Percentiles rank a stretch among this genome's conserved stretches.
phyloP scores from a whole-genome alignment of 2,888 invertebrate species.

The Nyleta sp. region DNA sequence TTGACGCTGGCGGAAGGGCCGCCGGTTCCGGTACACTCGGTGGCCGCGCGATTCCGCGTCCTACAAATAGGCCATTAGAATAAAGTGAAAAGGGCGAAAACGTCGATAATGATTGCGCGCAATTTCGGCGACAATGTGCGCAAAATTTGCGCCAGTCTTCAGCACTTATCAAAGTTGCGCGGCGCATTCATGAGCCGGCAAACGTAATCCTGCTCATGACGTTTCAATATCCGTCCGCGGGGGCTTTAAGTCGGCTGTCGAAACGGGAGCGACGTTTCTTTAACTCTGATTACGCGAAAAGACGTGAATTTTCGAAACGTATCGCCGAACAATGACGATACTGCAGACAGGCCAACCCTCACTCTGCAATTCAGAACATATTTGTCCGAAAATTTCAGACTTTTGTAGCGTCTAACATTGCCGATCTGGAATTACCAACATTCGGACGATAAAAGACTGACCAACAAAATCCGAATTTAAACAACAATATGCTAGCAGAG shows the following conservation, averaged over 20 bases:
- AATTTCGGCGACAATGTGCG: conserved; percentile 16
- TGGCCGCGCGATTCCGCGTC: conserved; percentile 1
- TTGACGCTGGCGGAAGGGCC: conserved; percentile 25
- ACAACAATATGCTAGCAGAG: too few species aligned
- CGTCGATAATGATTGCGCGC: conserved; percentile 32
- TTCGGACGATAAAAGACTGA: too few species aligned
- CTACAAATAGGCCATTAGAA: conserved; percentile 41
- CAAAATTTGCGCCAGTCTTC: conserved; percentile 27
- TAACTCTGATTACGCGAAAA: conserved; percentile 44
- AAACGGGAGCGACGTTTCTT: conserved; percentile 53
- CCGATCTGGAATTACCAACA: too few species aligned
- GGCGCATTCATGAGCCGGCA: conserved; percentile 27
- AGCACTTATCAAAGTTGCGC: conserved; percentile 29
- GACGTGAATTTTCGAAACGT: conserved; percentile 49
- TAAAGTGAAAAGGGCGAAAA: conserved; percentile 28
- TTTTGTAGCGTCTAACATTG: too few species aligned
- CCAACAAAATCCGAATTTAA: too few species aligned
- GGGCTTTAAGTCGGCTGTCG: conserved; percentile 36
- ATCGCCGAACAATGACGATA: conserved; percentile 30
- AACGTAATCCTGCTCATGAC: conserved; percentile 57
- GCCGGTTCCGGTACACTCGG: conserved; percentile 20
- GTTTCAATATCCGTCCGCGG: conserved; percentile 57
- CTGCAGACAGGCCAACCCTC: too few species aligned
- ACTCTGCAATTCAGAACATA: too few species aligned
- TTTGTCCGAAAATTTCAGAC: too few species aligned